These are phyloP conservation scores for Trichonephila inaurata DNA, from an alignment of 1,140 invertebrate species.

Conservation along the genomic window DNA sequence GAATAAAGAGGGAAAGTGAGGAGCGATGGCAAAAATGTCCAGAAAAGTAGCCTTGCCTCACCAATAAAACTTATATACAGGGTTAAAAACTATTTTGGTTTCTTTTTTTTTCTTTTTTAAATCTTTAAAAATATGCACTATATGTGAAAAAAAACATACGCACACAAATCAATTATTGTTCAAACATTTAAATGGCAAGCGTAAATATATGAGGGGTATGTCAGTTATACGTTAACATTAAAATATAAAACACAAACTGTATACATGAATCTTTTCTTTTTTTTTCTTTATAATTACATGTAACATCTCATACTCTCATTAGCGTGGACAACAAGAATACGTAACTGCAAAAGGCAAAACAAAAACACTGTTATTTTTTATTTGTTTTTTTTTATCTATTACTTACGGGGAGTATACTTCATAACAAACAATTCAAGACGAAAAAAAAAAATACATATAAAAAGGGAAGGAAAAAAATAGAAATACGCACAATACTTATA, in stretches of 20 bases:
- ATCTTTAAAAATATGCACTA: constrained; percentile 69
- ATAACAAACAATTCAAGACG: constrained; percentile 55
- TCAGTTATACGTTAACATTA: constrained; percentile 67
- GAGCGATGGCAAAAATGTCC: constrained; percentile 66
- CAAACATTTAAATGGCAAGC: constrained; percentile 72
- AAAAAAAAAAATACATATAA: constrained; percentile 57
- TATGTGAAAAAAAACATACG: constrained; percentile 28
- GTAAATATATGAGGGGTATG: constrained; percentile 75
- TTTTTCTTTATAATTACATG: constrained; percentile 63
- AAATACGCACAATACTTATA: constrained; percentile 60
- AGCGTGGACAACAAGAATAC: constrained; percentile 68
- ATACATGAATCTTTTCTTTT: constrained; percentile 46
- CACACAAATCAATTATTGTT: constrained; percentile 47
- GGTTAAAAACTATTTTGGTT: constrained; percentile 70
- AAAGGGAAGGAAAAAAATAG: constrained; percentile 60
- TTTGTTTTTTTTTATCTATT: constrained; percentile 49
- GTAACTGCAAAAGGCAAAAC: constrained; percentile 65
- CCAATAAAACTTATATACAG: constrained; percentile 73
- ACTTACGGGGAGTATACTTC: constrained; percentile 34
- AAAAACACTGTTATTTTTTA: constrained; percentile 68
- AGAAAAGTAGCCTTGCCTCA: constrained; percentile 66
- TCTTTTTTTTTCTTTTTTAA: background rate
- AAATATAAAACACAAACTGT: constrained; percentile 70
- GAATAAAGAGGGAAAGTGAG: constrained; percentile 36
- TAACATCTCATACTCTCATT: constrained; percentile 55